phyloP scores from a whole-genome alignment of 64 coral and sea anemone genomes.

The Orbicella faveolata region DNA sequence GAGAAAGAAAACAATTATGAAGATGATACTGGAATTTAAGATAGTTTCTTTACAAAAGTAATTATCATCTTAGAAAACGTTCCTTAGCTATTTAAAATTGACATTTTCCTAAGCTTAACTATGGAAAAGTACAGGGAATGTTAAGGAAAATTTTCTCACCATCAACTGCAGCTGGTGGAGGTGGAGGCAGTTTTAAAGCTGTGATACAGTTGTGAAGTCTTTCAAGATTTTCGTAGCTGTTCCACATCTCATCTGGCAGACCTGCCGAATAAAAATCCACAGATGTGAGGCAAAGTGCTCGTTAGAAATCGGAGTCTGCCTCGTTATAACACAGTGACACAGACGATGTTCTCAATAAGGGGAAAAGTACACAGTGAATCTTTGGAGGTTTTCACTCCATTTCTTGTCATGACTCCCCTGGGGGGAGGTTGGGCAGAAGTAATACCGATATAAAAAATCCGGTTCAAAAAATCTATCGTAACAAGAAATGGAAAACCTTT shows the following conservation, averaged over 20 bases:
- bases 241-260: conserved; percentile 67
- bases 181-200: conserved; percentile 57
- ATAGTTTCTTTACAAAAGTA: no score
- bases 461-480: no score
- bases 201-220: conserved; percentile 41
- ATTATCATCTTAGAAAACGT: not conserved
- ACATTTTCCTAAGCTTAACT: not conserved
- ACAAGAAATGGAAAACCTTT: no score
- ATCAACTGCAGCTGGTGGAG: conserved; percentile 71
- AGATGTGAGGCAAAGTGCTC: not conserved
- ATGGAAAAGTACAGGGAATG: not conserved
- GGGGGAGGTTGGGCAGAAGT: no score
- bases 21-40: no score
- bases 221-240: conserved; percentile 39
- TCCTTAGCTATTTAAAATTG: not conserved
- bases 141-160: conserved; percentile 34
- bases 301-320: no score
- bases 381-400: no score
- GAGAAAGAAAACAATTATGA: not conserved
- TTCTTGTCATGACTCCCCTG: no score
- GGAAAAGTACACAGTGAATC: no score
- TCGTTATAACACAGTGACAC: no score
- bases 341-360: no score
- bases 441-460: no score
- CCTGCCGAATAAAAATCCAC: conserved; percentile 19